Conservation (phyloP, 2,113 vertebrate species). For the Lethenteron reissneri region DNA sequence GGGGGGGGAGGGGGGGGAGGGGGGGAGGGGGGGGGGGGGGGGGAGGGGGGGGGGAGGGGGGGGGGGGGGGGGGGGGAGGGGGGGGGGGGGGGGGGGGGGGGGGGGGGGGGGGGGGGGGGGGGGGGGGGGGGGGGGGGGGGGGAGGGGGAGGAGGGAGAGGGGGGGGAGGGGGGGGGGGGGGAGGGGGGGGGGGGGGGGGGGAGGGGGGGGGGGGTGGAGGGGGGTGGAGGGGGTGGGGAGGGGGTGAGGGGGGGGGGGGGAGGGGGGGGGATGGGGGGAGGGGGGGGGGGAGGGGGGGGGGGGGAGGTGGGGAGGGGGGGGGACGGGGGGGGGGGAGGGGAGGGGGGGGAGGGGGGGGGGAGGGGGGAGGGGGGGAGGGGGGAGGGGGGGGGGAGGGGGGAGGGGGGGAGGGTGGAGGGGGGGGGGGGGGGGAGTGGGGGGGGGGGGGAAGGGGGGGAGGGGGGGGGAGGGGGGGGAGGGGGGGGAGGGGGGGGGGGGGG, state of each 20-base stretch:
- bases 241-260: slow-evolving; percentile 9
- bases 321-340: too few species aligned
- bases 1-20: not conserved
- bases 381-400: not conserved
- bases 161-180: not conserved
- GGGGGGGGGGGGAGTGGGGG: not conserved
- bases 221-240: not conserved
- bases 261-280: not conserved
- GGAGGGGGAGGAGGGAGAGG: slow-evolving; percentile 5
- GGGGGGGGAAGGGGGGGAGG: not conserved
- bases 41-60: not conserved
- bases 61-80: not conserved
- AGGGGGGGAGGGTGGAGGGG: slow-evolving; percentile 12
- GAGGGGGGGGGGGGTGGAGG: too few species aligned
- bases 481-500: too few species aligned
- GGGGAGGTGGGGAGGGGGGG: too few species aligned
- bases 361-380: not conserved
- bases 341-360: not conserved
- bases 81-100: not conserved
- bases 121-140: not conserved
- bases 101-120: too few species aligned
- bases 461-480: too few species aligned
- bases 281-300: too few species aligned
- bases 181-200: too few species aligned
- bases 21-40: not conserved